phyloP scores from a whole-genome alignment of 1,140 invertebrate species.

The Chironomus striatipennis region DNA sequence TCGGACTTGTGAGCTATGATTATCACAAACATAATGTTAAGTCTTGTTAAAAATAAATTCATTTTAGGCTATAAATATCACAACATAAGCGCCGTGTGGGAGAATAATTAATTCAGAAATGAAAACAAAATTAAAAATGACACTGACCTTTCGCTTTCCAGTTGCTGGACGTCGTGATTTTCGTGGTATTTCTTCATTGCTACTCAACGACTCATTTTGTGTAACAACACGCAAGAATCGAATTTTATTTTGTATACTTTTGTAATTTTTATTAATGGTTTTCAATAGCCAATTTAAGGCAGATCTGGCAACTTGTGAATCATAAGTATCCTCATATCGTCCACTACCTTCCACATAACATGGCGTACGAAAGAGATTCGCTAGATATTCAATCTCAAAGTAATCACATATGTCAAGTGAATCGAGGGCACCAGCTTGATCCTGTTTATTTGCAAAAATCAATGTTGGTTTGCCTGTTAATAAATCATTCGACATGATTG shows the following conservation, averaged over 20 bases:
- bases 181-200: not conserved
- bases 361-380: slow-evolving; percentile 8
- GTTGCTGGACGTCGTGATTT: not conserved
- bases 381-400: slow-evolving; percentile 10
- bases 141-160: slow-evolving; percentile 10
- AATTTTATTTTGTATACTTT: slow-evolving; percentile 18
- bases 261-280: slow-evolving; percentile 2
- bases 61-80: not conserved
- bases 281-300: not conserved
- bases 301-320: not conserved
- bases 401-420: slow-evolving; percentile 11
- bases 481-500: not conserved
- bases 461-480: not conserved
- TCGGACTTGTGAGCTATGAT: not conserved
- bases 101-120: not conserved
- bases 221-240: not conserved
- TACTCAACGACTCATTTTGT: not conserved
- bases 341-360: not conserved
- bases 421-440: not conserved
- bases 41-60: not conserved
- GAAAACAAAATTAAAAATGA: not conserved
- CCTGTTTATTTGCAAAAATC: not conserved
- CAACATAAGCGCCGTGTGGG: no score
- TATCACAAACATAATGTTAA: not conserved
- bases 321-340: not conserved